These are phyloP conservation scores for Fukomys damarensis DNA, from an alignment of 2,113 vertebrate genomes.

Conservation along the genomic window DNA sequence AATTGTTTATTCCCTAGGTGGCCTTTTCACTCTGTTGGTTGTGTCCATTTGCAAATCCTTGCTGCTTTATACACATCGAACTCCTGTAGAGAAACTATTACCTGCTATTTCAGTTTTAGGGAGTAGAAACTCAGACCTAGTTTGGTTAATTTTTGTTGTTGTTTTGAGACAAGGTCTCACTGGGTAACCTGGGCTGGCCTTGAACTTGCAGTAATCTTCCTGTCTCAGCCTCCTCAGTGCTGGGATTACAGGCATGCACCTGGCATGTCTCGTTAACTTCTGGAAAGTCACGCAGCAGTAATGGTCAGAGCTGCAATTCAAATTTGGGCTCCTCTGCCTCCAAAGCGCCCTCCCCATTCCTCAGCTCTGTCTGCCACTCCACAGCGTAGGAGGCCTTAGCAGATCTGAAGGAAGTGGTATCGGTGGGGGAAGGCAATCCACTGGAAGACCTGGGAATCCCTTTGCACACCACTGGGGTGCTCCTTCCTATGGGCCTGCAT, in stretches of 20 bases:
- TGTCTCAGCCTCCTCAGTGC: not conserved
- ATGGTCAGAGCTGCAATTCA: not conserved
- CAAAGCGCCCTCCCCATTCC: not conserved
- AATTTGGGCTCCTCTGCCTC: not conserved
- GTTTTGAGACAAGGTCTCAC: not conserved
- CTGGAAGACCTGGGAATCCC: not conserved
- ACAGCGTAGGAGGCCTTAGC: not conserved
- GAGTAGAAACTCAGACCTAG: not conserved
- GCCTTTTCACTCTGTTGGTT: conserved; percentile 6
- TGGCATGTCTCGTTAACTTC: not conserved
- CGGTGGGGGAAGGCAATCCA: not conserved
- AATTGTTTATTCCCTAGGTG: not conserved
- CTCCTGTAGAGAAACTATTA: not conserved
- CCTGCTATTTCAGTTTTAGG: not conserved
- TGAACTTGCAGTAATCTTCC: not conserved
- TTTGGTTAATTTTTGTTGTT: not conserved
- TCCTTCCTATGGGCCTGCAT: not conserved
- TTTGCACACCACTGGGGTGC: not conserved
- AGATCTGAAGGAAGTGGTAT: not conserved
- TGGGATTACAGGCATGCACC: not conserved
- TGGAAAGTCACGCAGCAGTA: not conserved
- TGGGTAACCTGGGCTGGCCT: not conserved
- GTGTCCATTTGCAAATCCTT: not conserved
- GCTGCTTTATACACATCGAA: not conserved
- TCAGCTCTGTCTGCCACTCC: not conserved